Base-by-base conservation (phyloP, 2,888 invertebrate genomes). In the Andrena bucephala region DNA sequence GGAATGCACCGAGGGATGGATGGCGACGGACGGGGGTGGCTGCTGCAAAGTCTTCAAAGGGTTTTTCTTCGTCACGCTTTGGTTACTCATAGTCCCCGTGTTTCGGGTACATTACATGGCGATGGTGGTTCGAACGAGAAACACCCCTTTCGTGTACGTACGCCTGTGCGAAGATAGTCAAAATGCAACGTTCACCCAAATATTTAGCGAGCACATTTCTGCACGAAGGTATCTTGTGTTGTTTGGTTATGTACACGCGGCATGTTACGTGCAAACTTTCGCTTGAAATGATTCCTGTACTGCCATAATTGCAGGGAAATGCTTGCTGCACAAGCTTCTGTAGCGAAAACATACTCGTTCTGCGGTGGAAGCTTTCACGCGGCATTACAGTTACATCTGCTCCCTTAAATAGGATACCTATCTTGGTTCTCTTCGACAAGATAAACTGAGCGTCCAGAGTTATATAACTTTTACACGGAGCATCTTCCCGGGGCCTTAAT, bases 1-100 rank as follows among this genome's bases (percentile, higher is more conserved):
- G 73, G 79, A 79, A 76, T 65, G 80, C 67, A 71, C 52, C 48
- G 27, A 16, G 24, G 50, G 27, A 13, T 27, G 42, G 20, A 27
- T 24, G 8, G 1, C 52, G 24, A 10, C 13, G n/a, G 4, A 1
- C 5, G 36, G 50, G 33, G 50, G 13, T 66, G 50, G 5, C 42
- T 20, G 52, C 36, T n/a, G 60, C 36, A 42, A 52, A 20, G 42
- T 57, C 16, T n/a, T 62, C 68, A 57, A 76, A 76, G 60, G 54
- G 52, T 20, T 80, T 77, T 71, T 59, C n/a, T 36, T 36, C 13
- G 20, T 13, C 13, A 16, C 50, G 50, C 24, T 54, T 31, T 54
- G 10, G 13, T 69, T 57, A 54, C 65, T 48, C 57, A 36, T 76
- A 33, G 33, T 24, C 27, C 27, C 2, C 20, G 27, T 5, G 59